phyloP scores from a whole-genome alignment of 2,797 vertebrate species.

The Prionace glauca region DNA sequence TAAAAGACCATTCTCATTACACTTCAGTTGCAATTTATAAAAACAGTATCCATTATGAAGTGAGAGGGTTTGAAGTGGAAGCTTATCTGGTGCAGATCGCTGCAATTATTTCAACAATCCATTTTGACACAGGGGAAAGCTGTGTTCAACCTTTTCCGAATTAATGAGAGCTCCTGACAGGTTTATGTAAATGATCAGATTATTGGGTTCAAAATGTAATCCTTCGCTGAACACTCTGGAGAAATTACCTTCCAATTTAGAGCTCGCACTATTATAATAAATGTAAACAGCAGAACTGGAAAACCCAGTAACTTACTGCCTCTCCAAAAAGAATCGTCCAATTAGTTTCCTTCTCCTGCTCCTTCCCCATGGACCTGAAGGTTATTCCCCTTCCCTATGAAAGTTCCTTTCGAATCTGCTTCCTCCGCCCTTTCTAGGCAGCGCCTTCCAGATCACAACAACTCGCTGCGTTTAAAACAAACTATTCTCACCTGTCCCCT shows the following conservation, averaged over 20 bases:
- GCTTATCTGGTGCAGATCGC: background rate
- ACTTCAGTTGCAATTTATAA: background rate
- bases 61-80: background rate
- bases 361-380: background rate
- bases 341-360: background rate
- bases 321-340: background rate
- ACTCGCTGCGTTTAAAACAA: background rate
- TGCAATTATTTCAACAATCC: background rate
- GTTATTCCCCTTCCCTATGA: background rate
- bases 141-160: background rate
- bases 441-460: background rate
- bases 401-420: background rate
- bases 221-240: background rate
- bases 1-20: background rate
- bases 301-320: background rate
- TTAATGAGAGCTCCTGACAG: slow-evolving; percentile 16
- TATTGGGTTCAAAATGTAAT: slow-evolving; percentile 2
- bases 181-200: slow-evolving; percentile 9
- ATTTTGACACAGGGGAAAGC: background rate
- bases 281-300: background rate
- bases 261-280: background rate
- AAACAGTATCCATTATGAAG: background rate
- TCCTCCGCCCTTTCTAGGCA: background rate
- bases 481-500: background rate
- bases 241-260: background rate